phyloP scores from a whole-genome alignment of 2,888 invertebrate species.

The Nemotelus nigrinus region DNA sequence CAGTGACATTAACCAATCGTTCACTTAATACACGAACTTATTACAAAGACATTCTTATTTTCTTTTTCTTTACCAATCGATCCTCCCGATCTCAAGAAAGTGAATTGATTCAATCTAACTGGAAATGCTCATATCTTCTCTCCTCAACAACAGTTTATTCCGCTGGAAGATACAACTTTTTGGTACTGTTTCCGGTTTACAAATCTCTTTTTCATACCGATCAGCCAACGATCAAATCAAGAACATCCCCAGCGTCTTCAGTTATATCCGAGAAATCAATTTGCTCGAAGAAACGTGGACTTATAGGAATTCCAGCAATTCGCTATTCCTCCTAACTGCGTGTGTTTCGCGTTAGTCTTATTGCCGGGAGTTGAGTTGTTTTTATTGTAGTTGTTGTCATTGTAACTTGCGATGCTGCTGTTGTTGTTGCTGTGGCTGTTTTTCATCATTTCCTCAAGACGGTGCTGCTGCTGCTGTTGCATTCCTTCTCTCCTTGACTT shows the following conservation, averaged over 20 bases:
- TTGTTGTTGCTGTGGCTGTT: background rate
- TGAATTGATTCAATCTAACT: too few relatives aligned
- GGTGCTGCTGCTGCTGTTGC: background rate
- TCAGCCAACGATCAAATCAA: too few relatives aligned
- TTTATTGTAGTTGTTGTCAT: background rate
- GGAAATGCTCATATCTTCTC: too few relatives aligned
- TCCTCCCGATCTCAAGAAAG: too few relatives aligned
- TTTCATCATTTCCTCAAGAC: background rate
- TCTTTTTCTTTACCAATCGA: too few relatives aligned
- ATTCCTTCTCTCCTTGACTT: conserved; percentile 8
- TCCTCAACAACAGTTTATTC: too few relatives aligned
- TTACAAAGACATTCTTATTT: too few relatives aligned
- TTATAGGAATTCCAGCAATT: conserved; percentile 20
- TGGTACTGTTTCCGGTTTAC: too few relatives aligned
- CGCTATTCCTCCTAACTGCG: conserved; percentile 23
- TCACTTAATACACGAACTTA: too few relatives aligned
- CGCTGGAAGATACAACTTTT: too few relatives aligned
- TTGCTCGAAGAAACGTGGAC: conserved; percentile 15
- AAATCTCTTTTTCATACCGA: too few relatives aligned
- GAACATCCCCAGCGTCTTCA: background rate
- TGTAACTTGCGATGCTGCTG: background rate
- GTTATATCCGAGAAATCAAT: conserved; percentile 39
- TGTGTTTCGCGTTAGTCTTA: conserved; percentile 11
- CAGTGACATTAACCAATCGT: too few relatives aligned
- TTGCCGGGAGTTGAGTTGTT: background rate